Base-by-base conservation (phyloP, 1,140 invertebrate genomes). In the Aricia agestis region DNA sequence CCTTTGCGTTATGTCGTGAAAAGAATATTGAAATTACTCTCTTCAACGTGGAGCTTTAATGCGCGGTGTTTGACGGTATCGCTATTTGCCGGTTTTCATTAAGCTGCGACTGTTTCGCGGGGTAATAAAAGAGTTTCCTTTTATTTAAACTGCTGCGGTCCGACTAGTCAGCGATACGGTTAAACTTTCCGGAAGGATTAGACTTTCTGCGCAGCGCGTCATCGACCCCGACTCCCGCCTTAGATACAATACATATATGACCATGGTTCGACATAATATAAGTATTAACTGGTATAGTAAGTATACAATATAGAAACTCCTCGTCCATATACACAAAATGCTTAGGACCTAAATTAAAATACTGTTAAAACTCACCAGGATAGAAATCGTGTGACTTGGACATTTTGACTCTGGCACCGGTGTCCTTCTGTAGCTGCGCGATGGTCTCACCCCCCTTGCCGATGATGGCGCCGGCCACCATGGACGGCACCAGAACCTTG, bases 361-460 rank as follows among this genome's bases (percentile, higher is more conserved):
- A 25, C 25, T 25, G 25, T n/a, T 61, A 42, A 63, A 45, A 89
- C 92, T 93, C 93, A 98, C 98, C 98, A 93, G 98, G 98, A 94
- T 99, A 99, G 92, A 98, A 99, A 90, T 99, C 98, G 87, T 98
- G 98, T 17, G 97, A 97, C 93, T 99, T 99, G 74, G 98, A 99
- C 98, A 99, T 99, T 94, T 99, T 99, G 72, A 99, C 97, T 79
- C 97, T 94, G 76, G 98, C 97, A 81, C 97, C 97, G 58, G 97
- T 97, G 87, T 99, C 98, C 91, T 98, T 98, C 92, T 99, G 98
- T 79, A 99, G 92, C 87, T 98, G 97, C 77, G 97, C 98, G 92
- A 99, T 99, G 31, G 98, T 98, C 90, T 99, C 98, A 72, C 98
- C 98, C 17, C 98, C 98, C 93, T 99, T 99, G 75, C 98, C 98